Base-by-base conservation (phyloP, 2,888 invertebrate genomes). In the Amblyjoppa proteus region DNA sequence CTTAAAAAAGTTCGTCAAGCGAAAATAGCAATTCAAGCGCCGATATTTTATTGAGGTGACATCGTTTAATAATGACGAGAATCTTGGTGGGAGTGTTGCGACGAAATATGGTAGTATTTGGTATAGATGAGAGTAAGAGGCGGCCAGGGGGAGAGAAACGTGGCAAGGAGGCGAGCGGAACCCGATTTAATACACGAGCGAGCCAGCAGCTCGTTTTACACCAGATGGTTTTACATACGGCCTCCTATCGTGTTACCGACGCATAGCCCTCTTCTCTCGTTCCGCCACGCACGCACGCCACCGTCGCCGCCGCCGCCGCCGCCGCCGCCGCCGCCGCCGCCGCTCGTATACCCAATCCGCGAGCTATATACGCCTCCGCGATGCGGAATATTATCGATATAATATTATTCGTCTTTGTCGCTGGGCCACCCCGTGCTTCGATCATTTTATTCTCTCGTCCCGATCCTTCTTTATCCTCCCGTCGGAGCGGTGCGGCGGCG, bases 131-230 rank as follows among this genome's bases (percentile, higher is more conserved):
- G 70, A 70, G 79, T 7, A 81, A 69, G 41, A 81, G 78, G 76
- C 56, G 69, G 69, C 71, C 34, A 41, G 68, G 76, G 73, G 71
- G 78, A 49, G 34, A 64, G 78, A 82, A 68, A 68, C 28, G 53
- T 49, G 66, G 51, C 66, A 51, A 66, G 20, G 66, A 31, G 53
- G 85, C 81, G 81, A 71, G 79, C 83, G 89, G 89, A 90, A 90
- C 89, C 92, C 93, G 93, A 94, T 94, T 94, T 94, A 94, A 94
- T 94, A 92, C 93, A 92, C 91, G 92, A 93, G 87, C 91, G 93
- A 93, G 89, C 91, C 92, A 89, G 91, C 93, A 93, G 92, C 93
- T 94, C 94, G 92, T 93, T 94, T 94, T 94, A 94, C 94, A 93
- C 91, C 93, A 93, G 93, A 93, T 93, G 93, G 90, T 92, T 93